phyloP scores from a whole-genome alignment of 2,888 invertebrate genomes.

The Pasiphila rectangulata region DNA sequence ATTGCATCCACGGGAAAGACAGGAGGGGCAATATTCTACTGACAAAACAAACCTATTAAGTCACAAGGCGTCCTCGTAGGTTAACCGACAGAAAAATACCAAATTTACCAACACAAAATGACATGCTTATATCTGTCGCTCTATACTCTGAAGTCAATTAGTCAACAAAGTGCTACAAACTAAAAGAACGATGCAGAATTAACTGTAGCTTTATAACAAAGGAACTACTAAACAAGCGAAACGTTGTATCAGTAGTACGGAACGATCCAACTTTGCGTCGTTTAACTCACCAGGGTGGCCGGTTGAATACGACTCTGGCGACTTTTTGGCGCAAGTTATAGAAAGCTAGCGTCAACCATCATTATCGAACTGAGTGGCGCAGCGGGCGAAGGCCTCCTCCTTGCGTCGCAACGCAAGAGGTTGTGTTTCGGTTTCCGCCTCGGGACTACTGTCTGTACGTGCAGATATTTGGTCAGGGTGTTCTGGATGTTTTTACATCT shows the following conservation, averaged over 20 bases:
- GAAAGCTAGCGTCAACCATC: not conserved
- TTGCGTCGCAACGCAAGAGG: no score
- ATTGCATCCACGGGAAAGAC: no score
- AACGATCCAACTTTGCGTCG: conserved; percentile 40
- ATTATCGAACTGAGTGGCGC: not conserved
- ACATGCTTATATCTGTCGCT: not conserved
- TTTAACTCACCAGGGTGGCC: conserved; percentile 50
- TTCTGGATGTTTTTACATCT: no score
- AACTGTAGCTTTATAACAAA: conserved; percentile 15
- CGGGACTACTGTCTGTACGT: no score
- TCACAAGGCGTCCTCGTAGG: no score
- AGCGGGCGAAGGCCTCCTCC: not conserved
- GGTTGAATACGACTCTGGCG: conserved; percentile 51
- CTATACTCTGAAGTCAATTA: conserved; percentile 3
- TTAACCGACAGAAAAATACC: not conserved
- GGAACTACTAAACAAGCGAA: conserved; percentile 22
- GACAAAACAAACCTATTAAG: no score
- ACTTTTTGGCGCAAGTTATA: conserved; percentile 29
- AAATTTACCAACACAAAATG: not conserved
- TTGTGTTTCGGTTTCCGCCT: no score
- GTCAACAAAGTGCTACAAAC: conserved; percentile 6
- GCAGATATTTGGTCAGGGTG: no score
- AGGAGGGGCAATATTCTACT: no score
- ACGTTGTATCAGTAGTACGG: conserved; percentile 29
- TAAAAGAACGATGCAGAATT: conserved; percentile 14